Percentiles rank a stretch among this genome's conserved stretches.
phyloP scores from a whole-genome alignment of 2,113 vertebrate species.

The Solenodon paradoxus region DNA sequence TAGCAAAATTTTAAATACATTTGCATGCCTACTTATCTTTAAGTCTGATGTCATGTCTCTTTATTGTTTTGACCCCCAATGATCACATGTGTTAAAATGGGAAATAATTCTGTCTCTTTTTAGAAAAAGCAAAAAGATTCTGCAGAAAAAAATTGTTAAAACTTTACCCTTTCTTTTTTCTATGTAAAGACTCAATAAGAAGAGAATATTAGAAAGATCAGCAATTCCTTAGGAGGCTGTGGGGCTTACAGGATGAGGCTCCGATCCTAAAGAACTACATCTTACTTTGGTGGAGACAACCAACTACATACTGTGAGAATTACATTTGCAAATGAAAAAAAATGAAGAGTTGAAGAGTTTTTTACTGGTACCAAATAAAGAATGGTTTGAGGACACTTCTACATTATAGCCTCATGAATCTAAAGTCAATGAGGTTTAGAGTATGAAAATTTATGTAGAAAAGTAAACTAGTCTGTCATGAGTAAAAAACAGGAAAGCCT shows the following conservation, averaged over 20 bases:
- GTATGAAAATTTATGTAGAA: not conserved
- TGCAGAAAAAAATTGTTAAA: slow-evolving; percentile 56
- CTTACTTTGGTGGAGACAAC: slow-evolving; percentile 31
- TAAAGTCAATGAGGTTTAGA: not conserved
- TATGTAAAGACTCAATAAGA: slow-evolving; percentile 55
- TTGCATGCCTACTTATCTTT: slow-evolving; percentile 19
- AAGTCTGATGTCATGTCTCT: slow-evolving; percentile 4
- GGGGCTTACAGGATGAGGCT: not conserved
- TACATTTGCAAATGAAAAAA: slow-evolving; percentile 30
- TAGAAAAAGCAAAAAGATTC: slow-evolving; percentile 22
- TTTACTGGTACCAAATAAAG: slow-evolving; percentile 42
- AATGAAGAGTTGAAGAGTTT: slow-evolving; percentile 30
- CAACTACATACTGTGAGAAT: slow-evolving; percentile 32
- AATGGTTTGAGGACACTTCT: not conserved
- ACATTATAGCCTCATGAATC: not conserved
- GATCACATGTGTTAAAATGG: not conserved
- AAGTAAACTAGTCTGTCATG: not conserved
- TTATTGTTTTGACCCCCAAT: slow-evolving; percentile 37
- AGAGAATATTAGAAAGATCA: slow-evolving; percentile 47
- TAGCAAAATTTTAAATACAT: slow-evolving; percentile 31
- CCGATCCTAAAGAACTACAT: not conserved
- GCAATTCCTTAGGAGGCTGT: slow-evolving; percentile 33
- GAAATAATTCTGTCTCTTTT: not conserved
- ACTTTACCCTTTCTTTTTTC: slow-evolving; percentile 56
- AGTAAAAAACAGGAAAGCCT: slow-evolving; percentile 38